Conservation (phyloP, 2,888 invertebrate genomes). For the Caprella mutica region DNA sequence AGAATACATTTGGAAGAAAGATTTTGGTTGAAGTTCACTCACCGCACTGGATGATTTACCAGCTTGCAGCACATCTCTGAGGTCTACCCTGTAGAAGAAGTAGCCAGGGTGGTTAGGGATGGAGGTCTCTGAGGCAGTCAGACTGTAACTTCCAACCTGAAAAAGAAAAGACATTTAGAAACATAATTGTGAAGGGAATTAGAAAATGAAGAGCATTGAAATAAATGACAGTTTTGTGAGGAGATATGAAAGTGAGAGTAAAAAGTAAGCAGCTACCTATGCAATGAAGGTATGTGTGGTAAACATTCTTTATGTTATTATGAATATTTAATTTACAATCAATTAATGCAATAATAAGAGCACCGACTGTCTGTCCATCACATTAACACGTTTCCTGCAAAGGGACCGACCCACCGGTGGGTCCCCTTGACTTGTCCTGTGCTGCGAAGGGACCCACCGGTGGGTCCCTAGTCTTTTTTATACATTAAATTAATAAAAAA, state of each 20-base stretch:
- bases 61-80: conserved; percentile 45
- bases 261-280: not conserved
- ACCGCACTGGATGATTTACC: conserved; percentile 33
- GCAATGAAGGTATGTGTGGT: not conserved
- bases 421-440: too few relatives aligned
- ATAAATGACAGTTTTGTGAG: too few relatives aligned
- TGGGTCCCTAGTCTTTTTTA: too few relatives aligned
- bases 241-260: too few relatives aligned
- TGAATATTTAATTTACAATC: too few relatives aligned
- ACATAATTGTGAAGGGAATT: not conserved
- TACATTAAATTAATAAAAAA: too few relatives aligned
- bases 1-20: not conserved
- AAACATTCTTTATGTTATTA: not conserved
- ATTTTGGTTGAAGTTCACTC: not conserved
- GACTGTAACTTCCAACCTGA: conserved; percentile 5
- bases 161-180: not conserved
- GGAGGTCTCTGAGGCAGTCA: not conserved
- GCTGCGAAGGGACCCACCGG: too few relatives aligned
- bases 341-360: conserved; percentile 46
- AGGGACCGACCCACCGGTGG: too few relatives aligned
- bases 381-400: too few relatives aligned
- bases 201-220: too few relatives aligned
- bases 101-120: conserved; percentile 9
- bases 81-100: conserved; percentile 46
- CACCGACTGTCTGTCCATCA: conserved; percentile 46